phyloP scores from a whole-genome alignment of 2,797 vertebrate species.

The Gymnoscopelus braueri region DNA sequence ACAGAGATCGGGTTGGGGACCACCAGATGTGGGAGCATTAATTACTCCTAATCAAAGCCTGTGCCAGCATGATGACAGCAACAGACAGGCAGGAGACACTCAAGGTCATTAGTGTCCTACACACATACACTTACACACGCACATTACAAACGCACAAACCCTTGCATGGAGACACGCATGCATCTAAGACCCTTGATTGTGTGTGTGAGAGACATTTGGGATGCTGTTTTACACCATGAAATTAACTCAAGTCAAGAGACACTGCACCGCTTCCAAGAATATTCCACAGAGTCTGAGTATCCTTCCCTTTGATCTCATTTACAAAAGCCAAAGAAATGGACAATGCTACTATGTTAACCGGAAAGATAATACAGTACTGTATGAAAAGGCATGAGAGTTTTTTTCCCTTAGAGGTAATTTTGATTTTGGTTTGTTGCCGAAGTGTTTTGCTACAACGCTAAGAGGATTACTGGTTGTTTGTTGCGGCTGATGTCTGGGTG shows the following conservation, averaged over 20 bases:
- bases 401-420: conserved; percentile 61
- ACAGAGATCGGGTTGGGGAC: conserved; percentile 6
- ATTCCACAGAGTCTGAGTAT: conserved; percentile 29
- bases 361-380: conserved; percentile 50
- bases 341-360: conserved; percentile 41
- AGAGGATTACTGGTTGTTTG: conserved; percentile 84
- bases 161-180: background rate
- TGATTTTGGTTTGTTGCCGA: conserved; percentile 51
- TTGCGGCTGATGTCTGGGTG: conserved; percentile 74
- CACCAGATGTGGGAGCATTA: conserved; percentile 79
- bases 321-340: conserved; percentile 19
- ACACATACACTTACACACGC: conserved; percentile 18
- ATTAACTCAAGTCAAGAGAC: conserved; percentile 56
- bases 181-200: conserved; percentile 16
- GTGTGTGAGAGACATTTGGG: conserved; percentile 25
- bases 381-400: conserved; percentile 55
- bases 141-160: conserved; percentile 17
- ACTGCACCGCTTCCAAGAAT: conserved; percentile 30
- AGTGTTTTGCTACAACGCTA: conserved; percentile 72
- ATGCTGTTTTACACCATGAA: conserved; percentile 61
- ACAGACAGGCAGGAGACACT: conserved; percentile 65
- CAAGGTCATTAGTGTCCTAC: conserved; percentile 74
- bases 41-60: conserved; percentile 79
- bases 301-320: conserved; percentile 43
- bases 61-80: conserved; percentile 70